phyloP scores from a whole-genome alignment of 2,888 invertebrate genomes.

The Acronicta aceris region DNA sequence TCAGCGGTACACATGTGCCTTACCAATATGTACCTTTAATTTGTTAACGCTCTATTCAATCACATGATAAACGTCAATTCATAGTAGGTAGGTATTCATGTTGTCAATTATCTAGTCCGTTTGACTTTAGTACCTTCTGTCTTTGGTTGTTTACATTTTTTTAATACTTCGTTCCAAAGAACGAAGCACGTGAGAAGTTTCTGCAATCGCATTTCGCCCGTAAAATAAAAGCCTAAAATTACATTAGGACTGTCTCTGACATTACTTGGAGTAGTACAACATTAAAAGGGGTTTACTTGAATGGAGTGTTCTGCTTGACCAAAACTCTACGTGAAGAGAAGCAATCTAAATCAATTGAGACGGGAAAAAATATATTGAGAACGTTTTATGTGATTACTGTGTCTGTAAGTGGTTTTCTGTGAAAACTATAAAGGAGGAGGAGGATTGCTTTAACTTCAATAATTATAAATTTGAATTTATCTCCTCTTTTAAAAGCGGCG shows the following conservation, averaged over 20 bases:
- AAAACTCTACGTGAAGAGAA: conserved; percentile 42
- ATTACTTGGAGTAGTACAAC: conserved; percentile 40
- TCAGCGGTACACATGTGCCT: no score
- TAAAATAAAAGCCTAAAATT: conserved; percentile 22
- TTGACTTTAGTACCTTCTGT: no score
- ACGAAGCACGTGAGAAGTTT: conserved; percentile 18
- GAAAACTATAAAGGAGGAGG: no score
- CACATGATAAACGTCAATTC: no score
- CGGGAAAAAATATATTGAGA: conserved; percentile 34
- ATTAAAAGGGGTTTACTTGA: conserved; percentile 52
- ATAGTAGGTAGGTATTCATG: background rate
- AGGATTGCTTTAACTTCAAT: no score
- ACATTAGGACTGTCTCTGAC: conserved; percentile 45
- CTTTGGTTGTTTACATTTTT: no score
- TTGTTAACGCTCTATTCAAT: no score
- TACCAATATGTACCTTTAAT: no score
- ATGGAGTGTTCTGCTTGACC: conserved; percentile 42
- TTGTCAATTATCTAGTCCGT: no score
- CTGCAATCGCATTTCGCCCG: conserved; percentile 4
- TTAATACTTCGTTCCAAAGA: conserved; percentile 9
- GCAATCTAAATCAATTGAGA: conserved; percentile 53
- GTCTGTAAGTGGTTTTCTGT: conserved; percentile 12
- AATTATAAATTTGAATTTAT: no score
- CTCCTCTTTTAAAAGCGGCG: no score
- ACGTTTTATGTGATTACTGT: conserved; percentile 30